phyloP scores from a whole-genome alignment of 2,888 invertebrate species.

The Rhamnusium bicolor region DNA sequence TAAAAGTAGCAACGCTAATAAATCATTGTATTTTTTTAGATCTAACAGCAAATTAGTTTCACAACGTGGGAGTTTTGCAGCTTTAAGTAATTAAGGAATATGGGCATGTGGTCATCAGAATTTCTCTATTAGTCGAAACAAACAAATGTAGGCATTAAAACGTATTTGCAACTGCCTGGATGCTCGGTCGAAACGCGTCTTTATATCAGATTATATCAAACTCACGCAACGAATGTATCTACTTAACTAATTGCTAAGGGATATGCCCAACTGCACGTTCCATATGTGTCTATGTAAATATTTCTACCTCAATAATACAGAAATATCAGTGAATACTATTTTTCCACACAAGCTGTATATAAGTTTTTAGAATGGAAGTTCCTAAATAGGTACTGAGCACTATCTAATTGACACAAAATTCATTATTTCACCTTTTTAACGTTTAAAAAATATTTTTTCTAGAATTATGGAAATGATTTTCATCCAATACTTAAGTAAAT shows the following conservation, averaged over 20 bases:
- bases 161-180: neutral
- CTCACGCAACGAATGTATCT: constrained; percentile 11
- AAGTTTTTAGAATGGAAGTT: too few species aligned
- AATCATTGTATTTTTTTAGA: too few species aligned
- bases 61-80: neutral
- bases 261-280: neutral
- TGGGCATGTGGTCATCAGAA: neutral
- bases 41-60: neutral
- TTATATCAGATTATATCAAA: neutral
- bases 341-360: neutral
- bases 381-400: too few species aligned
- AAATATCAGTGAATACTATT: neutral
- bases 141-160: neutral
- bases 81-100: neutral
- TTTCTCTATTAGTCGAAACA: neutral
- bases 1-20: too few species aligned
- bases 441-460: too few species aligned
- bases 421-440: too few species aligned
- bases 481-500: too few species aligned
- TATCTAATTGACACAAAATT: too few species aligned
- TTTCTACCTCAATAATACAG: neutral
- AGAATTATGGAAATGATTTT: too few species aligned
- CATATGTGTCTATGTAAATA: neutral
- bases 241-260: constrained; percentile 5
- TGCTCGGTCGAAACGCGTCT: neutral